phyloP scores from a whole-genome alignment of 2,113 vertebrate species.

The Arizona elegans region DNA sequence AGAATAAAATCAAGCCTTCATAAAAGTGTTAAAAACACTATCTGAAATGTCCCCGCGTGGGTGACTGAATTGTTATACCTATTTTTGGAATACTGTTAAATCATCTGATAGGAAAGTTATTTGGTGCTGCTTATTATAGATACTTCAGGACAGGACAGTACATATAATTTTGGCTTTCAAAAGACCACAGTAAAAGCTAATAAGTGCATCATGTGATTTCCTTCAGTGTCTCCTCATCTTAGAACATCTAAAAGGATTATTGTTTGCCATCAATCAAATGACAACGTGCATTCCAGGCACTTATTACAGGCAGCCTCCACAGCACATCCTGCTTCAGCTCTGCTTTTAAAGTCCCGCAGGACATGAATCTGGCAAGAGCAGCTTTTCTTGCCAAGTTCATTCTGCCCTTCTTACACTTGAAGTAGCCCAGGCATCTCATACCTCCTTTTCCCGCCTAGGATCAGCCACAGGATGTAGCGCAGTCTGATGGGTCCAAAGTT shows the following conservation, averaged over 20 bases:
- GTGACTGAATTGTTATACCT: rapidly evolving
- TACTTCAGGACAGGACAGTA: neutral
- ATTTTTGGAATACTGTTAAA: neutral
- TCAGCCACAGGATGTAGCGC: neutral
- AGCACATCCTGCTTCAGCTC: neutral
- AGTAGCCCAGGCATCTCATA: neutral
- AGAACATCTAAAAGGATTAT: neutral
- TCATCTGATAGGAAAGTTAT: neutral
- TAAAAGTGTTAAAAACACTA: rapidly evolving
- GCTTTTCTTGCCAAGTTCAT: neutral
- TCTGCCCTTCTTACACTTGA: neutral
- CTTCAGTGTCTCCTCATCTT: neutral
- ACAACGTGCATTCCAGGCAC: neutral
- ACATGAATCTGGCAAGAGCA: neutral
- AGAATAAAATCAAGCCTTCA: neutral
- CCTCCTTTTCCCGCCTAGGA: neutral
- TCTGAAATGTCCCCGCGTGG: rapidly evolving
- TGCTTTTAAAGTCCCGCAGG: neutral
- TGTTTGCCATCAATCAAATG: neutral
- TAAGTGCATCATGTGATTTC: neutral
- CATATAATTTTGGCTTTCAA: neutral
- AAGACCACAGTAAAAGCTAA: neutral
- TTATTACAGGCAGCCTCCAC: neutral
- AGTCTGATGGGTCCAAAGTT: neutral
- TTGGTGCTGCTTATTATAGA: neutral